Conservation (phyloP, 2,797 vertebrate genomes). For the Pangasius krempfi region DNA sequence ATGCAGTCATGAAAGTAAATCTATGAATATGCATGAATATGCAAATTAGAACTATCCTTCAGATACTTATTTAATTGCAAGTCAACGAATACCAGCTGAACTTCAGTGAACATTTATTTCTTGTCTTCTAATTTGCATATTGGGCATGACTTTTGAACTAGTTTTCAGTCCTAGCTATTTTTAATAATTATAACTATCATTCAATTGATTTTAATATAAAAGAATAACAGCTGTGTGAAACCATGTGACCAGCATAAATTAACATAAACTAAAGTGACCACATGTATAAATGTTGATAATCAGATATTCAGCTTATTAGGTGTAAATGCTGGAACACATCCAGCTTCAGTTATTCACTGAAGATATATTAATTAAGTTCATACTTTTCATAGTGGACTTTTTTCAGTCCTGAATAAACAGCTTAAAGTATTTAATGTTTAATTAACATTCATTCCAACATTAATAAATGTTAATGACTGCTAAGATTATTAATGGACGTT, state of each 20-base stretch:
- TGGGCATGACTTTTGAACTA: not conserved
- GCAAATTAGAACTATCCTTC: not conserved
- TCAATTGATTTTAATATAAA: not conserved
- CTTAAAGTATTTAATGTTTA: not conserved
- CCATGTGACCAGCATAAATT: not conserved
- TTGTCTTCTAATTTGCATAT: not conserved
- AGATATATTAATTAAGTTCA: not conserved
- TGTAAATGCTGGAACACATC: too few species aligned
- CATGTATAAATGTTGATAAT: not conserved
- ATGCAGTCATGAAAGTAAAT: not conserved
- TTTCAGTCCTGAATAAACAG: not conserved
- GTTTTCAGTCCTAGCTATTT: not conserved
- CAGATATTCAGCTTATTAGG: too few species aligned
- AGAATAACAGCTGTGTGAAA: not conserved
- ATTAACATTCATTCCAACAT: not conserved
- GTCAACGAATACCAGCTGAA: not conserved
- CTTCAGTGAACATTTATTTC: not conserved
- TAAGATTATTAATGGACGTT: not conserved
- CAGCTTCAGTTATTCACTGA: too few species aligned
- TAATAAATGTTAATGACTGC: not conserved
- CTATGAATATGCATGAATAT: not conserved
- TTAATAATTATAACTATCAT: not conserved
- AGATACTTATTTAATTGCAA: not conserved
- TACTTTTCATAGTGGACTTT: not conserved
- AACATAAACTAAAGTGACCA: not conserved